Conservation (phyloP, 2,113 vertebrate species). For the Callipepla squamata region DNA sequence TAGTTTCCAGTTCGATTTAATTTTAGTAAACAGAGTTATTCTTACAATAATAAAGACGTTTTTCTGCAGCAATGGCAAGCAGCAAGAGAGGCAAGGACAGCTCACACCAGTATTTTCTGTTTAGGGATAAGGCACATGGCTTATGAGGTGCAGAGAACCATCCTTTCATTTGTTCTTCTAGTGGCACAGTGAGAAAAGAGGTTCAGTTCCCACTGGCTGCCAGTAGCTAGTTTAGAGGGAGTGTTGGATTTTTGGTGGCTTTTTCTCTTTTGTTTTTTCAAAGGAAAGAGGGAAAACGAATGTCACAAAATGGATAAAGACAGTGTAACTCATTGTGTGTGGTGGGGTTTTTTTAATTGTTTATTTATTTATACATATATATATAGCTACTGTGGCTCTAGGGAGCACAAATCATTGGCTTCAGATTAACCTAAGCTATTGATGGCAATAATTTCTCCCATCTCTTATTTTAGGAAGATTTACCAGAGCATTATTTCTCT, state of each 20-base stretch:
- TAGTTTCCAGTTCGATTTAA: neutral
- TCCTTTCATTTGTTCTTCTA: neutral
- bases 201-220: neutral
- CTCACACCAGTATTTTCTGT: neutral
- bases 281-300: fast-evolving
- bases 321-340: fast-evolving
- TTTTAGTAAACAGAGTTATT: neutral
- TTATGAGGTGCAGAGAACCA: fast-evolving
- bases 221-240: neutral
- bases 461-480: neutral
- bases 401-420: neutral
- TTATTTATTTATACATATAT: neutral
- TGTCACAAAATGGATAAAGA: neutral
- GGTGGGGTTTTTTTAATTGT: too few species aligned
- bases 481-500: neutral
- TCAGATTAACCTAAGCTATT: neutral
- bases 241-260: too few species aligned
- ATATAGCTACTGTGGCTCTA: neutral
- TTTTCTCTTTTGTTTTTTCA: neutral
- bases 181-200: neutral
- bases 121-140: neutral
- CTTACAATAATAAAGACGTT: neutral
- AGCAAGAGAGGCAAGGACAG: neutral
- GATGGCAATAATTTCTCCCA: neutral
- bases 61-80: neutral